Conservation (phyloP, 2,113 vertebrate genomes). For the Pelobates fuscus region DNA sequence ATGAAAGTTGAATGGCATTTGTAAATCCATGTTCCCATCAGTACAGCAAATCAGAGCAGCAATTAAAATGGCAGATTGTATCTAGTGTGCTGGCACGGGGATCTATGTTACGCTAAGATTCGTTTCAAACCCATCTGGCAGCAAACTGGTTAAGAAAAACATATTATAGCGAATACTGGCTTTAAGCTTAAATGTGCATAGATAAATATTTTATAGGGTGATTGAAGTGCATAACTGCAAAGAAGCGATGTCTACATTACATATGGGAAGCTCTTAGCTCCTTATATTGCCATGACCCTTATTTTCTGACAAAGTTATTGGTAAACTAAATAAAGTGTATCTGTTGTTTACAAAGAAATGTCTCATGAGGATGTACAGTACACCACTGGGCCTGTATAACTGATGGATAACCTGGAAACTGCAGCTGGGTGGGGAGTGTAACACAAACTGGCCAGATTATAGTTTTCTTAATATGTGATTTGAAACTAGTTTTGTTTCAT, state of each 20-base stretch:
- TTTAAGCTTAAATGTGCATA: not conserved
- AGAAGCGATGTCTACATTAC: not conserved
- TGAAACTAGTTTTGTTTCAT: no score
- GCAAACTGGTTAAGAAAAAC: not conserved
- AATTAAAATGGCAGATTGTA: slow-evolving; percentile 13
- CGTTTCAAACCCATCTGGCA: not conserved
- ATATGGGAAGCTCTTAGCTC: no score
- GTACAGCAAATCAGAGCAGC: not conserved
- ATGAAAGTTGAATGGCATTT: not conserved
- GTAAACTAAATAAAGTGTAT: no score
- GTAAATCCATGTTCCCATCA: not conserved
- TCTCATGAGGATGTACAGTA: no score
- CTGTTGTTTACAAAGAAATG: no score
- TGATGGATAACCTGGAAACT: no score
- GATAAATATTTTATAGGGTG: not conserved
- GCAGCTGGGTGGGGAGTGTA: no score
- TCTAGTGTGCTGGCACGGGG: not conserved
- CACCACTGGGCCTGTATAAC: no score
- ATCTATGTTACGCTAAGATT: not conserved
- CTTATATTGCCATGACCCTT: no score
- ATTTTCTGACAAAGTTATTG: no score
- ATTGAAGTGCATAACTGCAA: not conserved
- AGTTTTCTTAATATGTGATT: no score
- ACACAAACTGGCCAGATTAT: no score
- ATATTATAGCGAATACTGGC: not conserved